A percentile compares a stretch with the other conserved stretches of the same genome.
Evolutionary conservation across 2,113 vertebrate species (phyloP).

Genomic region (Chaetodon trifascialis): DNA sequence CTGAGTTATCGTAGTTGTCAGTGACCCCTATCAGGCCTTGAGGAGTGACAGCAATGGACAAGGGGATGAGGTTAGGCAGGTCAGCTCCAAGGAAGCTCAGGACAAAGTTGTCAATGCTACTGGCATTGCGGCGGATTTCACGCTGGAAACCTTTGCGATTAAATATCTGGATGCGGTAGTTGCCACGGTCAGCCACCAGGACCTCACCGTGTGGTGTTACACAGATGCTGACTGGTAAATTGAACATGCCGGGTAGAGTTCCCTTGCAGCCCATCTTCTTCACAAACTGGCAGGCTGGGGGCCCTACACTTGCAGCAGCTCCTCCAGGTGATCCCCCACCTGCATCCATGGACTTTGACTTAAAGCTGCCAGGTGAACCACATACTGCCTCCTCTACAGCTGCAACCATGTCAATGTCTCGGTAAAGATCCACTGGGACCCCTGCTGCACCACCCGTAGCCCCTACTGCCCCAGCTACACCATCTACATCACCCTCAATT

Average conservation of each 20-base stretch:
- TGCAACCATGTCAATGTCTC: slow-evolving; percentile 86
- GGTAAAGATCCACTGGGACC: slow-evolving; percentile 78
- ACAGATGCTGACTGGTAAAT: slow-evolving; percentile 93
- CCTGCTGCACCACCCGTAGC: slow-evolving; percentile 39
- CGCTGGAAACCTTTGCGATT: slow-evolving; percentile 96
- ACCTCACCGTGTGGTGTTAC: slow-evolving; percentile 94
- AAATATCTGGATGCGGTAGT: slow-evolving; percentile 96
- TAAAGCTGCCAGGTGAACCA: slow-evolving; percentile 85
- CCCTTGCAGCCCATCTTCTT: slow-evolving; percentile 98
- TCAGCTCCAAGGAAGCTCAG: slow-evolving; percentile 96
- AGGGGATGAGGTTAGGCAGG: slow-evolving; percentile 92
- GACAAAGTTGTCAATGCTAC: slow-evolving; percentile 96
- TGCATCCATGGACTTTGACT: slow-evolving; percentile 88
- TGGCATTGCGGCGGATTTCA: slow-evolving; percentile 95
- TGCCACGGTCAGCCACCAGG: slow-evolving; percentile 94
- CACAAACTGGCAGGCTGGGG: slow-evolving; percentile 92
- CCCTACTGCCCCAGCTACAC: slow-evolving; percentile 28
- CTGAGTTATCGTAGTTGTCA: slow-evolving; percentile 96
- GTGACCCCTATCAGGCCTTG: slow-evolving; percentile 96
- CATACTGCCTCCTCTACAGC: slow-evolving; percentile 83
- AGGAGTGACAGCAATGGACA: slow-evolving; percentile 95
- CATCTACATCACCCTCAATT: slow-evolving; percentile 48
- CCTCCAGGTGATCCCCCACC: slow-evolving; percentile 68
- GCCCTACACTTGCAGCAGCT: slow-evolving; percentile 62
- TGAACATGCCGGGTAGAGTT: slow-evolving; percentile 93